Conservation (phyloP, 2,797 vertebrate genomes). For the Trichosurus vulpecula region DNA sequence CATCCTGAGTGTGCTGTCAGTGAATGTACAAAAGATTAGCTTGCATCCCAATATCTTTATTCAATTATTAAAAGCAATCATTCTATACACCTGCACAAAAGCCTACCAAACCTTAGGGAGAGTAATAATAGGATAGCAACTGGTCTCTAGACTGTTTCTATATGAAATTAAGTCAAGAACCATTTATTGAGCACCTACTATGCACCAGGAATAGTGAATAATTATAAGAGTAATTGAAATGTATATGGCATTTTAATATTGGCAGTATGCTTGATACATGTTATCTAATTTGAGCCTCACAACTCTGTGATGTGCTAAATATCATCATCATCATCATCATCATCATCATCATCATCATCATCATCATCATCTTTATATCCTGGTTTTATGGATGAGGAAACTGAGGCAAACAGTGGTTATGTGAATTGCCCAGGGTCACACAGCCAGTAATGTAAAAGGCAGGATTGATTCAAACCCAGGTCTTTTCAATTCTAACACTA, state of each 20-base stretch:
- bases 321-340: neutral
- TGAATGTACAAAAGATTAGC: neutral
- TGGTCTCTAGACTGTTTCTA: neutral
- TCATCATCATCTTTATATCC: no score
- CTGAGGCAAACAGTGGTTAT: neutral
- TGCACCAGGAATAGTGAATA: neutral
- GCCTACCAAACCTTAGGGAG: neutral
- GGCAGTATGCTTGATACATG: neutral
- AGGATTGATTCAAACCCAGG: neutral
- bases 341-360: no score
- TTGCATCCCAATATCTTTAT: neutral
- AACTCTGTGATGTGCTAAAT: neutral
- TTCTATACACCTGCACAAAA: neutral
- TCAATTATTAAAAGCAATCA: neutral
- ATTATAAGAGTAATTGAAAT: neutral
- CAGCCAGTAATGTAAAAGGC: neutral
- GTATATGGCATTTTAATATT: neutral
- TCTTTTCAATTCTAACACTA: neutral
- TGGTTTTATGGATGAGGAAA: neutral
- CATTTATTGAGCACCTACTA: neutral
- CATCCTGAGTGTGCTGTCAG: neutral
- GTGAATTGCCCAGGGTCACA: neutral
- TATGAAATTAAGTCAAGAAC: neutral
- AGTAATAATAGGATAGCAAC: neutral
- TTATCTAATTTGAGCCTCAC: neutral